phyloP scores from a whole-genome alignment of 2,888 invertebrate genomes.

The Lochmaea capreae region DNA sequence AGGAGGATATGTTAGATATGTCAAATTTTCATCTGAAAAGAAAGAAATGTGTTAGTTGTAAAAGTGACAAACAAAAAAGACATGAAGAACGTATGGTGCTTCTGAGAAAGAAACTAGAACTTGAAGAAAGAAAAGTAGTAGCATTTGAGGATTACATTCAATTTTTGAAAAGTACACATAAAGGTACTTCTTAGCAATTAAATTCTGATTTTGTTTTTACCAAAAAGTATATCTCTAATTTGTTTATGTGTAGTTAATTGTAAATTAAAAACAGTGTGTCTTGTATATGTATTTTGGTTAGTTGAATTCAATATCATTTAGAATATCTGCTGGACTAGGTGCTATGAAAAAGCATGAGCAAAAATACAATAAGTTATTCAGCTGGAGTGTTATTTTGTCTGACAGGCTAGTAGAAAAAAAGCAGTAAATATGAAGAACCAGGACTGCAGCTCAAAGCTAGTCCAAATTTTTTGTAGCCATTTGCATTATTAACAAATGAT shows the following conservation, averaged over 20 bases:
- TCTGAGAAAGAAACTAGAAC: slow-evolving; percentile 37
- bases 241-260: not conserved
- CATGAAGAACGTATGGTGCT: slow-evolving; percentile 41
- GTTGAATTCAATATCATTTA: not conserved
- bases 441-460: no score
- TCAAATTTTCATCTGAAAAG: slow-evolving; percentile 9
- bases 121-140: slow-evolving; percentile 41
- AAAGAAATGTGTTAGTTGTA: slow-evolving; percentile 28
- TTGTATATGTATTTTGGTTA: not conserved
- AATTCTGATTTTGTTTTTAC: slow-evolving; percentile 9
- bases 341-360: no score
- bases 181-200: not conserved
- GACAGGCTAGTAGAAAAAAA: no score
- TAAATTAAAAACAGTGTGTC: not conserved
- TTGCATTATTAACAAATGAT: no score
- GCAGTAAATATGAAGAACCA: no score
- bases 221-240: not conserved
- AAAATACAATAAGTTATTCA: no score
- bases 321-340: no score
- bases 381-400: no score
- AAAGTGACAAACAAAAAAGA: slow-evolving; percentile 40
- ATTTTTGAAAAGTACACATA: slow-evolving; percentile 32
- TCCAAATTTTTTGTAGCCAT: no score
- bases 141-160: slow-evolving; percentile 41
- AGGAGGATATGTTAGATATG: not conserved